Evolutionary conservation across 2,888 invertebrate genomes (phyloP), one percentile per base, ranked within the genome.

Genomic region (Entomobrya multifasciata): DNA sequence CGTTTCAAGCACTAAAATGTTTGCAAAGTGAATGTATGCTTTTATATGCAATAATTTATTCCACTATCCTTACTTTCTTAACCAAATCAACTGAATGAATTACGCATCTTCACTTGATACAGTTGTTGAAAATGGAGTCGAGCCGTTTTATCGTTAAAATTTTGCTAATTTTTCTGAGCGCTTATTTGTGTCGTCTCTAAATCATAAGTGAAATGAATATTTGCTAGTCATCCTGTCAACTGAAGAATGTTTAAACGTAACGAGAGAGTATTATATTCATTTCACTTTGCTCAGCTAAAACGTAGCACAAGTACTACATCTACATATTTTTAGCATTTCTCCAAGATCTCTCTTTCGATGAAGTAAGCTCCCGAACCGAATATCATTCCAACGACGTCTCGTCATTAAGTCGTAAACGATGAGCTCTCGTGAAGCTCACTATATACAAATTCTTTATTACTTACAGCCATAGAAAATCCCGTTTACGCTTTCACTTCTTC

Each of bases 1-100:
- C 52, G 52, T 74, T 74, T 55, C 27, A 3, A 74, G 52, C 74
- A 36, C 30, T 74, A 55, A 74, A 74, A 20, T 30, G n/a, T n/a
- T n/a, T n/a, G n/a, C n/a, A n/a, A n/a, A n/a, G n/a, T n/a, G n/a
- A n/a, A n/a, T n/a, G n/a, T n/a, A n/a, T n/a, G n/a, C n/a, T n/a
- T n/a, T n/a, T 36, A 36, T 36, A 36, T 36, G 8, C 36, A 36
- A 36, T 4, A 55, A 30, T 74, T 44, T 49, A 27, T 72, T 49
- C 47, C 47, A 25, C 49, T 67, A 49, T n/a, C 5, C 49, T 4
- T 49, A 3, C 49, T 15, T 36, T 36, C 36, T 36, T 36, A 36
- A 8, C 36, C 36, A 36, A 36, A 36, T 36, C 5, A 6, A 36
- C 8, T 36, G 36, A 36, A 36, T 49, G 13, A 49, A 49, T 49